Evolutionary conservation across 1,140 invertebrate genomes (phyloP).

Genomic region (Holcopasites calliopsidis): DNA sequence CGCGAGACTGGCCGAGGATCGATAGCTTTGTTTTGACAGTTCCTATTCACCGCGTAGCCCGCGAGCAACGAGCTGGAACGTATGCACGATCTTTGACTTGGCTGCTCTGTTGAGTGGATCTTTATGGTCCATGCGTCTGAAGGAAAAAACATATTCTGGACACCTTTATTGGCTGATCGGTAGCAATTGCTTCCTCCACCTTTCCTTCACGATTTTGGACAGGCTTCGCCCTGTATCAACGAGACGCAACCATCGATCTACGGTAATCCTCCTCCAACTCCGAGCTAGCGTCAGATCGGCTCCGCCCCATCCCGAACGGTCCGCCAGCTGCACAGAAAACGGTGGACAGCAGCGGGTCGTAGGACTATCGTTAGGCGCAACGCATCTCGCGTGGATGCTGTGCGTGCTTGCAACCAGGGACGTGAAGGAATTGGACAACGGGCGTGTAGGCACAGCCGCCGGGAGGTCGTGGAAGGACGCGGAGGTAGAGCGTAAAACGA

Average conservation of each 20-base stretch:
- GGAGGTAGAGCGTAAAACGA: background rate
- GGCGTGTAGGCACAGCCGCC: background rate
- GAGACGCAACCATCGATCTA: no score
- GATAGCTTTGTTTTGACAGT: conserved; percentile 45
- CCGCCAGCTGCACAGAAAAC: no score
- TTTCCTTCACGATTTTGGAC: no score
- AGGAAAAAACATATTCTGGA: no score
- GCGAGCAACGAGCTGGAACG: conserved; percentile 11
- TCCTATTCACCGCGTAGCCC: background rate
- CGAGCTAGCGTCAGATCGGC: no score
- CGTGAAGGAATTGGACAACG: conserved; percentile 36
- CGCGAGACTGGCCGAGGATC: conserved; percentile 23
- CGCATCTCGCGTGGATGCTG: conserved; percentile 18
- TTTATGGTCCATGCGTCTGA: background rate
- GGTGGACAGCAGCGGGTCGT: background rate
- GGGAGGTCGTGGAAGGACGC: conserved; percentile 40
- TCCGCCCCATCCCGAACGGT: no score
- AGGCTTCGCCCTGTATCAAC: no score
- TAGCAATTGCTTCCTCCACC: no score
- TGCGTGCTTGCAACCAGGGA: conserved; percentile 47
- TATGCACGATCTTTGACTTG: conserved; percentile 14
- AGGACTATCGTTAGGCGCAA: background rate
- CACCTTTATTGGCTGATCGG: no score
- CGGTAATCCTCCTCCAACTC: no score
- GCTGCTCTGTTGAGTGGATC: background rate